Base-by-base conservation (phyloP, 2,113 vertebrate genomes). In the Scartelaos histophorus region DNA sequence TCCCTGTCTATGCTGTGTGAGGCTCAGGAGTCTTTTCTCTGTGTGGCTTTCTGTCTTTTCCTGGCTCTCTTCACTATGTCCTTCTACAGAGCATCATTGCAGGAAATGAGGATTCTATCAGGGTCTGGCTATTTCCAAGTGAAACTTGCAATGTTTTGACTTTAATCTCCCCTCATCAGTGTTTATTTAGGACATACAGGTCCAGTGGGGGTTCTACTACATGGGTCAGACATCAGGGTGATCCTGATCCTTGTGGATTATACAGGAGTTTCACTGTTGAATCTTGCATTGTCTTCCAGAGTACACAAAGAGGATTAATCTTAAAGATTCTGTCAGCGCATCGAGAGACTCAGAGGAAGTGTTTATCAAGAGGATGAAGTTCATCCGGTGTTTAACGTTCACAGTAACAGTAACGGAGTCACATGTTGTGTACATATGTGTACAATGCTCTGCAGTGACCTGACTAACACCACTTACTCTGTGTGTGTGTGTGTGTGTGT, bases 1-100 rank as follows among this genome's bases (percentile, higher is more conserved):
- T 76, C 79, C 77, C 72, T 80, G 75, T 80, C 67, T 21, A 43
- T 70, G 51, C 85, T 86, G 75, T 24, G 83, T 76, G 67, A 74
- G 82, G 71, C 68, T 65, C 67, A 73, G 79, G 74, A 25, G 77
- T 84, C 82, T 85, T 91, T 90, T 89, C 87, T 54, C 71, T 53
- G 70, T 72, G 74, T 22, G 45, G 72, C 67, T 80, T 75, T 65
- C 21, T 66, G 71, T 73, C 71, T 87, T 83, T 90, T 82, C 85
- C 73, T 76, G 46, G 70, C 67, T 83, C 84, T 77, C 29, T 25
- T 79, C 62, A 84, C 80, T 73, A 75, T 78, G 73, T 72, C 78
- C 82, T 76, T 81, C 60, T 76, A 70, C 68, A 84, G 47, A 79
- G 80, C 66, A 74, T 56, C 71, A 60, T 64, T 43, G 22, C 22